Evolutionary conservation across 2,888 invertebrate genomes (phyloP).

Genomic region (Phaedon cochleariae): DNA sequence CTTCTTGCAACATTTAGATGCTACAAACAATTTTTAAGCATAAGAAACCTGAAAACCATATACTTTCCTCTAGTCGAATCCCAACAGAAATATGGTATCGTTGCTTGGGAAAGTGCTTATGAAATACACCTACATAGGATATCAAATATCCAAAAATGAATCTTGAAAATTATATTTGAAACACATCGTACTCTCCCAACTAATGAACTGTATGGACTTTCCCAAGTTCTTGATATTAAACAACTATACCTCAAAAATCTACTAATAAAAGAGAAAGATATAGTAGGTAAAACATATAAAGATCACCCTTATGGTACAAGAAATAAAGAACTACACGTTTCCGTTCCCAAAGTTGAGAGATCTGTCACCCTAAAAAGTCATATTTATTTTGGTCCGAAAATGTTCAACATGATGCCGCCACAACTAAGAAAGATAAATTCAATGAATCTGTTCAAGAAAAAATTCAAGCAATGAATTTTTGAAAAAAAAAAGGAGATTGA

Average conservation of each 20-base stretch:
- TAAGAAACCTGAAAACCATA: background rate
- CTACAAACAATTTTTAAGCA: background rate
- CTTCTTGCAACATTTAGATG: background rate
- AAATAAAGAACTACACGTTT: no score
- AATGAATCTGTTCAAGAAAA: no score
- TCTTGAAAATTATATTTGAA: background rate
- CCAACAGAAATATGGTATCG: background rate
- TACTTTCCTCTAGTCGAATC: background rate
- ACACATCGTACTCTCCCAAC: background rate
- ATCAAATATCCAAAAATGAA: background rate
- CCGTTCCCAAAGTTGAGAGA: no score
- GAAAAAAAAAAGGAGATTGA: no score
- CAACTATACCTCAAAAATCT: background rate
- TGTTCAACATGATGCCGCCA: no score
- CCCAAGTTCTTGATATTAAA: background rate
- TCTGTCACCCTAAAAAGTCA: no score
- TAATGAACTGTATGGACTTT: background rate
- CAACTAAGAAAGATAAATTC: no score
- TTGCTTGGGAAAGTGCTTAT: conserved; percentile 1
- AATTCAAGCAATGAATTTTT: no score
- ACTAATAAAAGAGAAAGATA: no score
- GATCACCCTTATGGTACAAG: no score
- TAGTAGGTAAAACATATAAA: no score
- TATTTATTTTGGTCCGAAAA: no score
- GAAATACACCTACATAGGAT: background rate